phyloP scores from a whole-genome alignment of 2,797 vertebrate species.

The Acanthurus lineatus region DNA sequence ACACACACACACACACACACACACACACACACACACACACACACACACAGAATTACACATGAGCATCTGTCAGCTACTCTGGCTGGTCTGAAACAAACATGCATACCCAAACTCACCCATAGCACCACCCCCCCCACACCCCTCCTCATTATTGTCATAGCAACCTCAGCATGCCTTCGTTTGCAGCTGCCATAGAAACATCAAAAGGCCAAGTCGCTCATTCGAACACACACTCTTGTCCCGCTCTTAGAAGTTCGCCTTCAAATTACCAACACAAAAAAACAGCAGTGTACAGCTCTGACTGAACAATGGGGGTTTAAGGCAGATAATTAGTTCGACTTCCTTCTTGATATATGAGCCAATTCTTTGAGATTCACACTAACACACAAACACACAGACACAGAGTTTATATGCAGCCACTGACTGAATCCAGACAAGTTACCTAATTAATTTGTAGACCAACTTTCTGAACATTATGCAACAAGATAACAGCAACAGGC shows the following conservation, averaged over 20 bases:
- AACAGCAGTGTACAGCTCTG: background rate
- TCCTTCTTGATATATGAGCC: background rate
- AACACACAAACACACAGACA: background rate
- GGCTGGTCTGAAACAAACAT: conserved; percentile 35
- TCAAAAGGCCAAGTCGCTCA: conserved; percentile 62
- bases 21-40: conserved; percentile 47
- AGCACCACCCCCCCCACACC: background rate
- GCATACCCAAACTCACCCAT: conserved; percentile 7
- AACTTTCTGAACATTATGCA: background rate
- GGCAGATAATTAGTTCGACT: conserved; percentile 28
- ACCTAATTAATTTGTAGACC: background rate
- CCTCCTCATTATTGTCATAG: conserved; percentile 66
- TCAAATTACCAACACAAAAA: conserved; percentile 12
- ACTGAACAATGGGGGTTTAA: conserved; percentile 22
- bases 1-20: conserved; percentile 47
- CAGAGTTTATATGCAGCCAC: background rate
- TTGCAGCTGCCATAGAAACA: conserved; percentile 83
- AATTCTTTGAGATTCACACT: background rate
- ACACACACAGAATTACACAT: conserved; percentile 41
- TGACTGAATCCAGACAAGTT: background rate
- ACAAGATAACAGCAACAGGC: background rate
- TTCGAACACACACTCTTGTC: conserved; percentile 42
- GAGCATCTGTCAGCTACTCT: conserved; percentile 37
- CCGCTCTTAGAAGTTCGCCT: conserved; percentile 17
- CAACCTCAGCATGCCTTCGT: conserved; percentile 74